Base-by-base conservation (phyloP, 2,888 invertebrate genomes). In the Iphiclides podalirius region DNA sequence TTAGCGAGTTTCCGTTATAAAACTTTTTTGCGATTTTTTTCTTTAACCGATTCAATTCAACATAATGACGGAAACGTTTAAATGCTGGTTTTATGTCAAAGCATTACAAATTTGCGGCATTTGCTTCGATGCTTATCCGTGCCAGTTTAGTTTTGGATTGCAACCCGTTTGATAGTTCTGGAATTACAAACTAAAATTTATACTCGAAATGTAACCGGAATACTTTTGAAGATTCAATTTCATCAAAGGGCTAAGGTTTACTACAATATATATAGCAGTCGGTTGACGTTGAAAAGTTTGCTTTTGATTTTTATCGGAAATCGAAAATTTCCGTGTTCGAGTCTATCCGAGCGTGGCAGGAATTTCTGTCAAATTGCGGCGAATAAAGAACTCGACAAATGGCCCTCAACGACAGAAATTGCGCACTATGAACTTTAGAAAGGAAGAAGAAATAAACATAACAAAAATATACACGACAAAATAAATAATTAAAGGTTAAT, bases 281-380 rank as follows among this genome's bases (percentile, higher is more conserved):
- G 9, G n/a, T n/a, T n/a, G n/a, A n/a, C 14, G 13, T 14, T 26
- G 26, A 4, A 9, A 40, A 28, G 14, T 40, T 40, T 40, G 23
- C 40, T 40, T 47, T 47, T 34, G 34, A 35, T 26, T 35, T 39
- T 20, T 34, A 12, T 16, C 26, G 34, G 33, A 47, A 40, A 47
- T 47, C 26, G 23, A 16, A 17, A 38, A 31, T 23, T 26, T 17
- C 33, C 17, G 1, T 15, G 16, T n/a, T n/a, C 11, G 23, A 34
- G 11, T 13, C 23, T 23, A 9, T 23, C 14, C 38, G 17, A 1
- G 17, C 38, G n/a, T 2, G 16, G 45, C 1, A 11, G 12, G 39
- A 39, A 33, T 34, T 42, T 34, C 3, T 34, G 13, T 39, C 34
- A 15, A 39, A 39, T 39, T 23, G 34, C 9, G 33, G 20, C n/a